Conservation (phyloP, 1,140 invertebrate species). For the Euwallacea similis region DNA sequence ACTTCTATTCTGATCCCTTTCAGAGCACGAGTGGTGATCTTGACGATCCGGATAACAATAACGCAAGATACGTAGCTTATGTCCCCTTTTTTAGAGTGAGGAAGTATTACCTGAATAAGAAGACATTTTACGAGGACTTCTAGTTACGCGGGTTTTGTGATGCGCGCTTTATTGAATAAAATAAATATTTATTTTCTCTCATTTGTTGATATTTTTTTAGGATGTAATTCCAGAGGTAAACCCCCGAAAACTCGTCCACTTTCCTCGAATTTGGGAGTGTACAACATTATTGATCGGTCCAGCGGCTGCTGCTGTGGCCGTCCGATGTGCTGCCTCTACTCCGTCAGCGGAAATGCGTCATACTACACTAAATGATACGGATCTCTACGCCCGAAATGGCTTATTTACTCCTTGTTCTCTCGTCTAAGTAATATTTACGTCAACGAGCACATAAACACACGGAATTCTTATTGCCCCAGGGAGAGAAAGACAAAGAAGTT, state of each 20-base stretch:
- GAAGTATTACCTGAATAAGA: conserved; percentile 27
- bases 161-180: not conserved
- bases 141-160: conserved; percentile 8
- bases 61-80: conserved; percentile 27
- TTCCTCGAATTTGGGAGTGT: conserved; percentile 35
- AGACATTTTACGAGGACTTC: conserved; percentile 4
- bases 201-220: not conserved
- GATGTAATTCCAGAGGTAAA: not conserved
- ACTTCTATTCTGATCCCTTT: conserved; percentile 8
- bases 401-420: no score
- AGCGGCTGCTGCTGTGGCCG: conserved; percentile 31
- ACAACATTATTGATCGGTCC: conserved; percentile 41
- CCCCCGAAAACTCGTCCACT: not conserved
- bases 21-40: conserved; percentile 13
- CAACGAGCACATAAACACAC: no score
- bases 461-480: no score
- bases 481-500: no score
- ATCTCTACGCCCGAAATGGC: conserved; percentile 23
- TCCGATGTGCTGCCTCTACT: conserved; percentile 37
- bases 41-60: conserved; percentile 29
- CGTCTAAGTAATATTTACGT: no score
- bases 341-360: conserved; percentile 40
- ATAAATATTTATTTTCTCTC: not conserved
- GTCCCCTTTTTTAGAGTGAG: conserved; percentile 35
- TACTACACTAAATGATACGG: conserved; percentile 39